Base-by-base conservation (phyloP, 2,797 vertebrate species). In the Myotis myotis region DNA sequence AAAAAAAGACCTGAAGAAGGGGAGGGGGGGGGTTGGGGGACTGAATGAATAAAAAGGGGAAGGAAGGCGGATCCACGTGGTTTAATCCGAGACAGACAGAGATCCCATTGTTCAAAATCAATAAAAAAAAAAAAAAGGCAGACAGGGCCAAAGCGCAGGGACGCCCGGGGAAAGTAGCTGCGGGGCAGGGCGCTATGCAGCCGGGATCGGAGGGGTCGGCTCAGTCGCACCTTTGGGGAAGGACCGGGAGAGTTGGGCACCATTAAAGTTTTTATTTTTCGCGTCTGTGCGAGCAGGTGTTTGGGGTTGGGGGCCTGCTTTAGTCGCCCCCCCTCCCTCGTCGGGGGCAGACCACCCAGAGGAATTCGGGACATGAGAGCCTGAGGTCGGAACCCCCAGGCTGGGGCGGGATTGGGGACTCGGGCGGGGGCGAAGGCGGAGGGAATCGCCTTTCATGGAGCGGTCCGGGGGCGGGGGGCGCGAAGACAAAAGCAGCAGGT, bases 101-200 rank as follows among this genome's bases (percentile, higher is more conserved):
- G 99, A 98, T 98, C 99, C 99, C 99, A 99, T 99, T 99, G 99
- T 99, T 99, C 98, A 98, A 98, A 99, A 99, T 99, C 99, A 99
- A 99, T 99, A 98, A 98, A 99, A 98, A 98, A 96, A 84, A 64
- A 75, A 93, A 91, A 68, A 92, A 76, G 20, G 83, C 94, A 91
- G 96, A 92, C 94, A 76, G 91, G 96, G 94, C 96, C 60, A 97
- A 97, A 97, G 98, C 98, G 87, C 60, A 75, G 83, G 62, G 79
- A 57, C 91, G 84, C 76, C 3, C 70, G 49, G 91, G 72, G 81
- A 47, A 47, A 86, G 79, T 20, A 36, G 85, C 75, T 44, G 85
- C 41, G 76, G 84, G 53, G 79, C 71, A 1, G 62, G 83, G 47
- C 72, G 8, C 75, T 53, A 28, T 5, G 79, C n/a, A 20, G 62